Conservation (phyloP, 64 coral and sea anemone species). For the Stichodactyla helianthus region DNA sequence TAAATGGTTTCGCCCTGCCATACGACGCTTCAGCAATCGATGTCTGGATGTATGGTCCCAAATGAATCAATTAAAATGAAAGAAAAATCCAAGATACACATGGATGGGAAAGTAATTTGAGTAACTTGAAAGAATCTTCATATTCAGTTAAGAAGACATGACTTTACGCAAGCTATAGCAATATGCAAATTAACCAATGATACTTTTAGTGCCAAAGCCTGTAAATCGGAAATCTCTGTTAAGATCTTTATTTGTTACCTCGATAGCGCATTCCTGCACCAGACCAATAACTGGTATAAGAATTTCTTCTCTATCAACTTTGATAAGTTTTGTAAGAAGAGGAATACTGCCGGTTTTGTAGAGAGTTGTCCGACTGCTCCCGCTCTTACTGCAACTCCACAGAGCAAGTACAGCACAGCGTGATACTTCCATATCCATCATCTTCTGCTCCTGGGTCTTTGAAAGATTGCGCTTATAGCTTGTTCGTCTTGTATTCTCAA, state of each 20-base stretch:
- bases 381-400: slow-evolving; percentile 93
- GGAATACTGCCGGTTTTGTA: slow-evolving; percentile 87
- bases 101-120: too few species aligned
- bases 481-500: slow-evolving; percentile 53
- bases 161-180: neutral
- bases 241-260: slow-evolving; percentile 28
- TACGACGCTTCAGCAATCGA: too few species aligned
- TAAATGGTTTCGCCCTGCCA: too few species aligned
- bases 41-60: too few species aligned
- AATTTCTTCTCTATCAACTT: slow-evolving; percentile 71
- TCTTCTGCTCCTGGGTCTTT: neutral
- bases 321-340: slow-evolving; percentile 65
- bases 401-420: slow-evolving; percentile 73
- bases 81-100: too few species aligned
- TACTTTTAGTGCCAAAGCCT: too few species aligned
- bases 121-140: too few species aligned
- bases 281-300: slow-evolving; percentile 81
- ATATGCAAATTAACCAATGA: too few species aligned
- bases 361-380: slow-evolving; percentile 69
- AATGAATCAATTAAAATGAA: too few species aligned
- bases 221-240: too few species aligned
- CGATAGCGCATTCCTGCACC: slow-evolving; percentile 82
- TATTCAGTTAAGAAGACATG: too few species aligned
- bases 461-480: neutral
- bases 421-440: slow-evolving; percentile 53